Percentiles rank a stretch among this genome's conserved stretches.
Evolutionary conservation across 1,140 invertebrate genomes (phyloP).

Genomic region (Andrena cerasifolii): DNA sequence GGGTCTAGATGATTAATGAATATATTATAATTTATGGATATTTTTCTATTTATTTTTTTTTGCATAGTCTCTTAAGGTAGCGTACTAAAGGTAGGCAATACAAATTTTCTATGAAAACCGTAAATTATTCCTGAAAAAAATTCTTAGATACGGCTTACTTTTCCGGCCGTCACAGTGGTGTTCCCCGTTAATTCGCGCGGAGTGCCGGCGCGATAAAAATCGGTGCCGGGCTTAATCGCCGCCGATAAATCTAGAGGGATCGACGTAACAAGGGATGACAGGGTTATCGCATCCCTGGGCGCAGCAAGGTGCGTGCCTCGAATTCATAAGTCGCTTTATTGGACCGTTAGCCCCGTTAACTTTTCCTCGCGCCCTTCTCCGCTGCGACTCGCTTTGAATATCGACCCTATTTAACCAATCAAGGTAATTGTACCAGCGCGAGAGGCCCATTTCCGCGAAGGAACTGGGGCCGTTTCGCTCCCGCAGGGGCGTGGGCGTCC

Average conservation of each 20-base stretch:
- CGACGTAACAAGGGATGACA: not conserved
- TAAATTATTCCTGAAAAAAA: too few species aligned
- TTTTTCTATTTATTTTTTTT: too few species aligned
- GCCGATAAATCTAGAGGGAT: conserved; percentile 1
- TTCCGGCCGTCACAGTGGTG: too few species aligned
- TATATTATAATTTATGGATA: too few species aligned
- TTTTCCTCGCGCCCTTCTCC: not conserved
- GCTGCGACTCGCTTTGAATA: conserved; percentile 37
- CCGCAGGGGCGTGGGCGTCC: conserved; percentile 39
- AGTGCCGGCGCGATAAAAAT: too few species aligned
- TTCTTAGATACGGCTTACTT: too few species aligned
- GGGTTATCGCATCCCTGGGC: conserved; percentile 38
- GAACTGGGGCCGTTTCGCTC: not conserved
- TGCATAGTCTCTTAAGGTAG: too few species aligned
- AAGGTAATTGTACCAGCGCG: conserved; percentile 28
- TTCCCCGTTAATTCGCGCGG: too few species aligned
- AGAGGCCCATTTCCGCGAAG: conserved; percentile 18
- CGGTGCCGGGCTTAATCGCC: too few species aligned
- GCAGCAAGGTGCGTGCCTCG: conserved; percentile 44
- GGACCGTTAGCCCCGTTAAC: conserved; percentile 39
- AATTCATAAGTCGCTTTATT: conserved; percentile 55
- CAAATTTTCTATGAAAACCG: too few species aligned
- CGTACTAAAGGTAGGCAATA: too few species aligned
- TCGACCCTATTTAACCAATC: conserved; percentile 47
- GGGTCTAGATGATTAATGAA: too few species aligned